A percentile compares a stretch with the other conserved stretches of the same genome.
Conservation (phyloP, 2,888 invertebrate genomes). For the Ariolimax columbianus region DNA sequence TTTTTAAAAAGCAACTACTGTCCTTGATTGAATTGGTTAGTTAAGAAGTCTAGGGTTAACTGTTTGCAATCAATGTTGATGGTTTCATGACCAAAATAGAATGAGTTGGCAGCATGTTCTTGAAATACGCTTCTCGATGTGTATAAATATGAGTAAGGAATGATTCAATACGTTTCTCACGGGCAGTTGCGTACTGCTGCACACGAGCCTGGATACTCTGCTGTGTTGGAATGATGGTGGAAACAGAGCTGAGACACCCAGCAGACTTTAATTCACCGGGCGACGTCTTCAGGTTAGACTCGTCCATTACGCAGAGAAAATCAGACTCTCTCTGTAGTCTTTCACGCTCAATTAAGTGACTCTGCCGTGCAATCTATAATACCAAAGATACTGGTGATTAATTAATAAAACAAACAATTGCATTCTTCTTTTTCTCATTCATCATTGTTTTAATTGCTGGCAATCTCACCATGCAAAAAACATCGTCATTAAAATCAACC, state of each 20-base stretch:
- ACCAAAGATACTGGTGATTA: no score
- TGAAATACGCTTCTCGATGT: slow-evolving; percentile 60
- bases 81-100: slow-evolving; percentile 32
- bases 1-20: no score
- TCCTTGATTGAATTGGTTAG: no score
- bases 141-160: slow-evolving; percentile 62
- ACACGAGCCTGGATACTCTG: slow-evolving; percentile 57
- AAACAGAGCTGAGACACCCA: background rate
- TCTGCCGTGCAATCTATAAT: slow-evolving; percentile 66
- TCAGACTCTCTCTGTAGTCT: slow-evolving; percentile 65
- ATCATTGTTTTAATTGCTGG: no score
- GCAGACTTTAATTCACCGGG: no score
- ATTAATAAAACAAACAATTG: no score
- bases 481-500: no score
- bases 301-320: slow-evolving; percentile 61
- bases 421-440: no score
- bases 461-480: no score
- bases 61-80: background rate
- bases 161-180: slow-evolving; percentile 61
- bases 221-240: slow-evolving; percentile 18
- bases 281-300: slow-evolving; percentile 21
- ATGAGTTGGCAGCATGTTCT: slow-evolving; percentile 45
- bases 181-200: slow-evolving; percentile 58
- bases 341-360: slow-evolving; percentile 59
- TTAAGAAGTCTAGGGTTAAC: no score